Evolutionary conservation across 1,140 invertebrate species (phyloP).

Genomic region (Diuraphis noxia): DNA sequence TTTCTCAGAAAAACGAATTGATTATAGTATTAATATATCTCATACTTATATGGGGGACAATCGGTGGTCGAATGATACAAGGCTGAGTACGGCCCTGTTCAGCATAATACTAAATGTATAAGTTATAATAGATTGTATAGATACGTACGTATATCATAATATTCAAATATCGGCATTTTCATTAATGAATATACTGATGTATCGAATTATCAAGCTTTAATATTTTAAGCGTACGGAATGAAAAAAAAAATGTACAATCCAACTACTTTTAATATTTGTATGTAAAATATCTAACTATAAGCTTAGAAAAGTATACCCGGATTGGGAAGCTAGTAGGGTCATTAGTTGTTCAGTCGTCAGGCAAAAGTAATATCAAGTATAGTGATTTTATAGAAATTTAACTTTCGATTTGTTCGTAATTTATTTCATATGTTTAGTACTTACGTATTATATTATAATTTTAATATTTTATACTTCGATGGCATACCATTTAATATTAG

Average conservation of each 20-base stretch:
- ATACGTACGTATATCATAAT: background rate
- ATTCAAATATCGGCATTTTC: background rate
- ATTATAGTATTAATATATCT: background rate
- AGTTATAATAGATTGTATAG: too few species aligned
- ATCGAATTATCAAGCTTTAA: background rate
- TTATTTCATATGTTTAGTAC: background rate
- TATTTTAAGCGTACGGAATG: background rate
- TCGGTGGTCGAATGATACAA: background rate
- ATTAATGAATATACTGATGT: background rate
- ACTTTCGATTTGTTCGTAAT: background rate
- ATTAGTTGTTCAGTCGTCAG: background rate
- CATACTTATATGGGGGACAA: background rate
- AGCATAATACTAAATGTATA: background rate
- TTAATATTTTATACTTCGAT: background rate
- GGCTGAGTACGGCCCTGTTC: background rate
- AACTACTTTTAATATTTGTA: too few species aligned
- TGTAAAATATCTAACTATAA: too few species aligned
- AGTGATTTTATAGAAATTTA: background rate
- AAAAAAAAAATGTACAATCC: background rate
- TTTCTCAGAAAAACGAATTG: background rate
- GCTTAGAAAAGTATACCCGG: background rate
- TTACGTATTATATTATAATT: background rate
- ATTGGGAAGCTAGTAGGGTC: background rate
- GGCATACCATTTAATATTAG: background rate
- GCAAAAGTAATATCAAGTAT: background rate